Percentiles rank a stretch among this genome's conserved stretches.
Evolutionary conservation across 2,888 invertebrate genomes (phyloP).

Genomic region (Phengaris alcon): DNA sequence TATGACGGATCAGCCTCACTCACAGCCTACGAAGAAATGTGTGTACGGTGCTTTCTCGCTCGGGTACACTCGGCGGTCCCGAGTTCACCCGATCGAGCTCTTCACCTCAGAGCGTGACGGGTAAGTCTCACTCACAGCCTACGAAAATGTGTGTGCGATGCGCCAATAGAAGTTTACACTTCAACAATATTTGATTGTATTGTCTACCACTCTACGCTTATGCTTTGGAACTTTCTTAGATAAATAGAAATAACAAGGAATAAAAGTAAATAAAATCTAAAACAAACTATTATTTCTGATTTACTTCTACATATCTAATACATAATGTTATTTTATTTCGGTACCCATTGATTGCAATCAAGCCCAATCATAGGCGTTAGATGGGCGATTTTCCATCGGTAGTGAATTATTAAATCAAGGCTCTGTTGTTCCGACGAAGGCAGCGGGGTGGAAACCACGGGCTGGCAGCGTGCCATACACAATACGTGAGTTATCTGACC

Average conservation of each 20-base stretch:
- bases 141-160: no score
- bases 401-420: slow-evolving; percentile 31
- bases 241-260: no score
- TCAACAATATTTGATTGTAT: not conserved
- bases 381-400: slow-evolving; percentile 22
- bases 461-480: slow-evolving; percentile 65
- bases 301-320: not conserved
- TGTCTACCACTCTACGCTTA: not conserved
- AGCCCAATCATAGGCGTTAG: not conserved
- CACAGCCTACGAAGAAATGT: no score
- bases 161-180: no score
- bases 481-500: slow-evolving; percentile 50
- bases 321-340: not conserved
- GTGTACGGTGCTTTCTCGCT: no score
- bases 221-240: no score
- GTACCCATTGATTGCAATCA: slow-evolving; percentile 2
- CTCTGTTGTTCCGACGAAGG: slow-evolving; percentile 34
- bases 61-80: no score
- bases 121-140: no score
- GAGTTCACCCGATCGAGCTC: no score
- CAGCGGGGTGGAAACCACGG: slow-evolving; percentile 50
- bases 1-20: no score
- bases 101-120: no score
- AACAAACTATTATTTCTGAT: not conserved
- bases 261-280: no score